A percentile compares a stretch with the other conserved stretches of the same genome.
These are phyloP conservation scores for Hemicordylus capensis DNA, from an alignment of 2,113 vertebrate genomes.

Conservation along the genomic window DNA sequence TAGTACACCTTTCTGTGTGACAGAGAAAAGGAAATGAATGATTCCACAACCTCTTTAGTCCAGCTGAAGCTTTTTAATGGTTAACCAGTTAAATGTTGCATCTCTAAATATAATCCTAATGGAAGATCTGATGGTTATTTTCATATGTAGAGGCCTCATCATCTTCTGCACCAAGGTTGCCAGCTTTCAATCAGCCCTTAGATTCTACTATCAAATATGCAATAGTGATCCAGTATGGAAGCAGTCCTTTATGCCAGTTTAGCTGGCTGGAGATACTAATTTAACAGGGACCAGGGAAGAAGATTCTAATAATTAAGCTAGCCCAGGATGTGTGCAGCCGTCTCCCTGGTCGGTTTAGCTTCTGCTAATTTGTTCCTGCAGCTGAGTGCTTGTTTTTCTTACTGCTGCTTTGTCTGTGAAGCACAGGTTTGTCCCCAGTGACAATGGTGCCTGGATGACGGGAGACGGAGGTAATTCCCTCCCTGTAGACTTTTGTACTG, in stretches of 20 bases:
- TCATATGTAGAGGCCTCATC: neutral
- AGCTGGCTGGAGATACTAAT: neutral
- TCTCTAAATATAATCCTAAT: neutral
- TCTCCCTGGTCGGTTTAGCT: neutral
- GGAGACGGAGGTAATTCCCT: neutral
- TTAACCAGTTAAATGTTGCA: neutral
- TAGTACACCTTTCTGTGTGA: too few relatives aligned
- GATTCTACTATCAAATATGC: neutral
- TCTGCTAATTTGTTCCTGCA: neutral
- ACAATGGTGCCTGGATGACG: neutral
- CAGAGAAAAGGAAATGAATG: too few relatives aligned
- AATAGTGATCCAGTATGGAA: neutral
- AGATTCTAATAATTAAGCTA: neutral
- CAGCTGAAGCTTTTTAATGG: too few relatives aligned
- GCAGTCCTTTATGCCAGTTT: neutral
- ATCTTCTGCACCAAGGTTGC: neutral
- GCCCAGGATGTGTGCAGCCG: neutral
- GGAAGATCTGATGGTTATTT: neutral
- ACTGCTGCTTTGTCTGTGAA: neutral
- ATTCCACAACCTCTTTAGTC: too few relatives aligned
- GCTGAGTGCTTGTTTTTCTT: conserved; percentile 8
- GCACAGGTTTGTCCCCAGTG: neutral
- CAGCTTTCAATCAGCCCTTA: neutral
- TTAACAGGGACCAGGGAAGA: neutral
- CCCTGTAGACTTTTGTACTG: neutral